Conservation (phyloP, 2,797 vertebrate genomes). For the Myotis pilosus region DNA sequence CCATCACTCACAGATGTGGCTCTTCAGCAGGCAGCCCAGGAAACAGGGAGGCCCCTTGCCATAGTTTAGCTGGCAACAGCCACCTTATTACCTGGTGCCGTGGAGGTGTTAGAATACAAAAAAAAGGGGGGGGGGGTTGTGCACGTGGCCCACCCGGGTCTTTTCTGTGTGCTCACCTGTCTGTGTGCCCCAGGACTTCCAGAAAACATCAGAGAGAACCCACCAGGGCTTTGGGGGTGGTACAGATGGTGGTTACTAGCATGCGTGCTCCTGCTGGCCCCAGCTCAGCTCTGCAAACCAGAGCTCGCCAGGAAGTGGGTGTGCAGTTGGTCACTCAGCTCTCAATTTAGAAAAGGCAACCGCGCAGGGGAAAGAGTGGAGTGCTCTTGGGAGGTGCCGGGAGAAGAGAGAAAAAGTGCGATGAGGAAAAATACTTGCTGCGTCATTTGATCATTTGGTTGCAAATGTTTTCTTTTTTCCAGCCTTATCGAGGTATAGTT, state of each 20-base stretch:
- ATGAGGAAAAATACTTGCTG: background rate
- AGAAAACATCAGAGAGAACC: background rate
- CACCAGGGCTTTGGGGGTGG: background rate
- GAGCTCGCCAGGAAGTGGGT: background rate
- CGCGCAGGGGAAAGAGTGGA: accelerated
- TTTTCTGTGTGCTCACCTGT: background rate
- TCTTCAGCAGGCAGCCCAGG: background rate
- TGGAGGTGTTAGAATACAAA: background rate
- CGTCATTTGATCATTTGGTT: background rate
- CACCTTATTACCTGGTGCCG: too few relatives aligned
- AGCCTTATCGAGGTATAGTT: background rate
- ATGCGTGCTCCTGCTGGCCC: background rate
- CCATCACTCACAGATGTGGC: background rate
- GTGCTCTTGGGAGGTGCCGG: background rate
- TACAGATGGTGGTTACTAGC: background rate
- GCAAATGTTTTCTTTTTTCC: background rate
- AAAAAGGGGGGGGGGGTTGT: background rate
- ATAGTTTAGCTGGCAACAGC: background rate
- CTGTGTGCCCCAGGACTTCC: background rate
- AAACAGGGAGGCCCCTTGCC: background rate
- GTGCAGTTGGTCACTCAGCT: too few relatives aligned
- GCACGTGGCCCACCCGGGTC: background rate
- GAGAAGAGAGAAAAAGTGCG: background rate
- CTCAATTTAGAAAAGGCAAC: background rate
- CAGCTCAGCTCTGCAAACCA: background rate